Conservation (phyloP, 2,113 vertebrate genomes). For the Cichladusa arquata region DNA sequence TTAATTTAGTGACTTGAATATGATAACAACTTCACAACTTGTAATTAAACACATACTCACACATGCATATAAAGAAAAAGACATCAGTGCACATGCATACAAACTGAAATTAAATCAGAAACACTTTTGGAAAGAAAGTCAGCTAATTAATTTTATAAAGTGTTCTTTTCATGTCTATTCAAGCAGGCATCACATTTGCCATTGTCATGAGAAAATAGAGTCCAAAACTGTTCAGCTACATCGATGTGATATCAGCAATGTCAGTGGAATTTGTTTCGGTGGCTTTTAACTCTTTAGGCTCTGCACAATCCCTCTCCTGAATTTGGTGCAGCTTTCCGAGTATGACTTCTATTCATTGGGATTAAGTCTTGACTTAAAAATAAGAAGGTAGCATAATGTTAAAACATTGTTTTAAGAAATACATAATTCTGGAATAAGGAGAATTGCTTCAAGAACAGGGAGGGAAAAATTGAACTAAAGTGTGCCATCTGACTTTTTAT, state of each 20-base stretch:
- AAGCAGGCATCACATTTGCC: neutral
- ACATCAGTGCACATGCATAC: neutral
- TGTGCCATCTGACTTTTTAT: neutral
- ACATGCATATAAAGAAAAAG: neutral
- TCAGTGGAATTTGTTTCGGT: neutral
- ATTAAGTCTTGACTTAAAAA: neutral
- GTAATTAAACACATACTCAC: slow-evolving; percentile 32
- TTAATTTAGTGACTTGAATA: slow-evolving; percentile 26
- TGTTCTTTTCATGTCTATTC: neutral
- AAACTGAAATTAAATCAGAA: slow-evolving; percentile 3
- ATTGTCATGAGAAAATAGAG: neutral
- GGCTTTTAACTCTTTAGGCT: neutral
- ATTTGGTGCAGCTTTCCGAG: neutral
- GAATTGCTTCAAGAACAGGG: neutral
- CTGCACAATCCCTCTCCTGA: neutral
- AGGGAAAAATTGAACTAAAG: neutral
- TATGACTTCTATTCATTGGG: neutral
- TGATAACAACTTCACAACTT: slow-evolving; percentile 62
- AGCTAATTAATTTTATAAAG: neutral
- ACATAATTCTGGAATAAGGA: neutral
- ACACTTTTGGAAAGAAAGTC: neutral
- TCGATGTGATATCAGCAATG: rapidly evolving
- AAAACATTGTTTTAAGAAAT: neutral
- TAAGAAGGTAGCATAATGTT: neutral
- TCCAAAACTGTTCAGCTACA: neutral